Evolutionary conservation across 35 echinoderm and acorn worm genomes (phyloP), one percentile per base, ranked within the genome.

Genomic region (Apostichopus parvimensis): DNA sequence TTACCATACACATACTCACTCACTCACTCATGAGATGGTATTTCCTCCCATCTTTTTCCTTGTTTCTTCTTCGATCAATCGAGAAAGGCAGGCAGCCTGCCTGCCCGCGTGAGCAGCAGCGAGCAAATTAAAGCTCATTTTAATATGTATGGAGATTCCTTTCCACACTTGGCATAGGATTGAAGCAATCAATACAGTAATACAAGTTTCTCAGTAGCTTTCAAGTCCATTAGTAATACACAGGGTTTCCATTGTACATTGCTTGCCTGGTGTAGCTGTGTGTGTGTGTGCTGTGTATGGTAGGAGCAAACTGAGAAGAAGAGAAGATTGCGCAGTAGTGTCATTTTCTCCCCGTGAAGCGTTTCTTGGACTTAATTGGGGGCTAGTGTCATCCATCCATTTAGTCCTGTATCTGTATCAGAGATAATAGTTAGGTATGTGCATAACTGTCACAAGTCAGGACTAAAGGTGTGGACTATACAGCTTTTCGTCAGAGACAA

Each of bases 91-190:
- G 52, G 45, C 79, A 84, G 81, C 81, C 53, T 56, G 54, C 28
- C 53, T 58, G 81, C 57, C 71, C 17, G 71, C 71, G 14, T 75
- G 71, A 7, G 71, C n/a, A 75, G n/a, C 56, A 7, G 56, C n/a
- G 81, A 84, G 81, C 81, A 84, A 84, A 84, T 84, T 84, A 84
- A 80, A 84, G 54, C 81, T 84, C 81, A 84, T 84, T 84, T 84
- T 84, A 84, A 84, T 84, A 84, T 84, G 81, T 84, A 84, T 84
- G 53, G 81, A 84, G 55, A 58, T 56, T 84, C n/a, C 81, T 84
- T n/a, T 59, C 81, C 21, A 84, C 52, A 84, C 81, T 84, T 84
- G 81, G 81, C 56, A 22, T 21, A 84, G 81, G 81, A 84, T 58
- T 84, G 81, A 17, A 25, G 81, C 54, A 84, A 84, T 84, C 81